phyloP scores from a whole-genome alignment of 1,140 invertebrate genomes.

The Aethina tumida region DNA sequence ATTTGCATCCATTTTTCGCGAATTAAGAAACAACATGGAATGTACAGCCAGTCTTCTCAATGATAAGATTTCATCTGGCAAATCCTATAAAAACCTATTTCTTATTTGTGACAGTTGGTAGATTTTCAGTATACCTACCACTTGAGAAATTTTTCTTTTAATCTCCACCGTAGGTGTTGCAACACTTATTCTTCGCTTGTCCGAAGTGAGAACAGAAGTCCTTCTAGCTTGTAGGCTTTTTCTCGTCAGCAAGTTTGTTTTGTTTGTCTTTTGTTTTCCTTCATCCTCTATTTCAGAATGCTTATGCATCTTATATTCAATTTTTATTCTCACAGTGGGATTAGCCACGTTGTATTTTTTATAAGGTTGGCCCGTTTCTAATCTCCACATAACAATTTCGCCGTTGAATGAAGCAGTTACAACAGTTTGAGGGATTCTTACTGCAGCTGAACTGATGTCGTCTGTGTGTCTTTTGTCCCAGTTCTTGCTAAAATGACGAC shows the following conservation, averaged over 20 bases:
- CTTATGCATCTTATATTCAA: conserved; percentile 25
- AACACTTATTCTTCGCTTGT: too few relatives aligned
- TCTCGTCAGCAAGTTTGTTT: too few relatives aligned
- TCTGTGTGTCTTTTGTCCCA: conserved; percentile 57
- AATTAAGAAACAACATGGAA: conserved; percentile 28
- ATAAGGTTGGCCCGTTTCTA: conserved; percentile 30
- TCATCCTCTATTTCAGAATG: too few relatives aligned
- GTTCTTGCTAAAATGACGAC: conserved; percentile 32
- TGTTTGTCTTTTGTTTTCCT: too few relatives aligned
- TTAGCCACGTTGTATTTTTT: conserved; percentile 30
- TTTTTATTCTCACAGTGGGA: conserved; percentile 31
- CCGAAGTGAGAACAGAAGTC: too few relatives aligned
- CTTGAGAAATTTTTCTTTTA: too few relatives aligned
- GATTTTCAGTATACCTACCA: too few relatives aligned
- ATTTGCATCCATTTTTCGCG: conserved; percentile 24
- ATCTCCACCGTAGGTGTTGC: too few relatives aligned
- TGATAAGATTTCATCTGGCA: conserved; percentile 26
- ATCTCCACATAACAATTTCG: conserved; percentile 64
- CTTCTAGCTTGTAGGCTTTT: too few relatives aligned
- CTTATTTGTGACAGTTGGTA: too few relatives aligned
- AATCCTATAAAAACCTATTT: too few relatives aligned
- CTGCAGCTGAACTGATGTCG: conserved; percentile 56
- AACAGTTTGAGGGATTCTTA: conserved; percentile 49
- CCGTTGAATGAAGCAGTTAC: conserved; percentile 62
- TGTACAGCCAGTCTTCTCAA: conserved; percentile 26